Evolutionary conservation across 1,140 invertebrate species (phyloP), one percentile per base, ranked within the genome.

Genomic region (Bilobella aurantiaca): DNA sequence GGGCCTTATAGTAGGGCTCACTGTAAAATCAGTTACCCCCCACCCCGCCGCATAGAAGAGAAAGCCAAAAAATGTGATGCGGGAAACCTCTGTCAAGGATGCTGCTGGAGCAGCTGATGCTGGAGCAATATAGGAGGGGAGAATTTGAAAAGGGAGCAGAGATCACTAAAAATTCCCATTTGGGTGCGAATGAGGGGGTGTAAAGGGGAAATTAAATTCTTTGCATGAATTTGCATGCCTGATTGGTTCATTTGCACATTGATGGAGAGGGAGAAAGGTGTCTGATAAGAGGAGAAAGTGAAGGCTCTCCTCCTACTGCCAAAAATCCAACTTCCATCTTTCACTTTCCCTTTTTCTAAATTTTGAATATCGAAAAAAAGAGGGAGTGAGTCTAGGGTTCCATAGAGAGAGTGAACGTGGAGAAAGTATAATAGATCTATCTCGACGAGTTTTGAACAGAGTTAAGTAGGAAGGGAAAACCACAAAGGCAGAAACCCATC

Each of bases 191-290:
- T 42, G 18, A 23, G 8, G 49, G 49, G 63, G 65, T 57, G 68
- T 49, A 64, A 58, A 72, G 64, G 69, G 67, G 72, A 74, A 75
- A 74, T 75, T 75, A 74, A 74, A 75, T 75, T 74, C 73, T 75
- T 74, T 74, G 73, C 73, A 74, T 75, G 70, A 74, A 75, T 75
- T 75, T 75, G 70, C 74, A 75, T 75, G 62, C 56, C 64, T 74
- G 74, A 75, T 75, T 75, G 73, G 74, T 73, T 74, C 70, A 75
- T 75, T 74, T 74, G 62, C 74, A 75, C 74, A 75, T 74, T 75
- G 74, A 75, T 75, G 70, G 67, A 69, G 70, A 69, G 62, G 46
- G 31, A 18, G 28, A 64, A 68, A 64, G 66, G 63, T 71, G 69
- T 65, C 69, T 73, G 73, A 73, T 73, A 73, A 72, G n/a, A n/a